phyloP scores from a whole-genome alignment of 2,113 vertebrate genomes.

The Aegotheles bennettii region DNA sequence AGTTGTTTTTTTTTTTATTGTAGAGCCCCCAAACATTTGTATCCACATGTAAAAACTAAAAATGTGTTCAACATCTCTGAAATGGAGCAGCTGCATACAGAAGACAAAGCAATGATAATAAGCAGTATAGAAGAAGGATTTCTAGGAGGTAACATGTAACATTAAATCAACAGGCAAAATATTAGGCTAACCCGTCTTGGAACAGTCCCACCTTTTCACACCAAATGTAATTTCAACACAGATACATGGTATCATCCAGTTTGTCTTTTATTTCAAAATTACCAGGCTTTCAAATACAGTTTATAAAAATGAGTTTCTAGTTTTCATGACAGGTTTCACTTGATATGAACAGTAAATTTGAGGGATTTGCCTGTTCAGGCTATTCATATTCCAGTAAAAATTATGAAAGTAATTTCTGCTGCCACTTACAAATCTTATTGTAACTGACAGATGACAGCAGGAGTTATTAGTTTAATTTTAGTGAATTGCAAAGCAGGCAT shows the following conservation, averaged over 20 bases:
- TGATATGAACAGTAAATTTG: not conserved
- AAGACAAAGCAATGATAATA: not conserved
- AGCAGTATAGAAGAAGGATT: not conserved
- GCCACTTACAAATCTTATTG: constrained; percentile 12
- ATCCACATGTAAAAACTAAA: not conserved
- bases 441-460: constrained; percentile 49
- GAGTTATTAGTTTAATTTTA: constrained; percentile 52
- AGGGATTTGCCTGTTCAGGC: constrained; percentile 14
- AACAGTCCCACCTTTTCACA: not conserved
- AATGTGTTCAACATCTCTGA: not conserved
- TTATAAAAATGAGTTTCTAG: not conserved
- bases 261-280: not conserved
- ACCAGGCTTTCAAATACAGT: not conserved
- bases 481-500: constrained; percentile 3
- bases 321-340: constrained; percentile 1
- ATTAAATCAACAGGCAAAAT: not conserved
- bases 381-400: constrained; percentile 23
- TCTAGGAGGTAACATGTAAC: not conserved
- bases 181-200: not conserved
- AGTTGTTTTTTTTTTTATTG: not conserved
- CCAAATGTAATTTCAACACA: not conserved
- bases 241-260: not conserved
- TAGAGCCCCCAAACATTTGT: not conserved
- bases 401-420: constrained; percentile 43
- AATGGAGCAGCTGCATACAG: not conserved